phyloP scores from a whole-genome alignment of 2,113 vertebrate species.

The Abramis brama region DNA sequence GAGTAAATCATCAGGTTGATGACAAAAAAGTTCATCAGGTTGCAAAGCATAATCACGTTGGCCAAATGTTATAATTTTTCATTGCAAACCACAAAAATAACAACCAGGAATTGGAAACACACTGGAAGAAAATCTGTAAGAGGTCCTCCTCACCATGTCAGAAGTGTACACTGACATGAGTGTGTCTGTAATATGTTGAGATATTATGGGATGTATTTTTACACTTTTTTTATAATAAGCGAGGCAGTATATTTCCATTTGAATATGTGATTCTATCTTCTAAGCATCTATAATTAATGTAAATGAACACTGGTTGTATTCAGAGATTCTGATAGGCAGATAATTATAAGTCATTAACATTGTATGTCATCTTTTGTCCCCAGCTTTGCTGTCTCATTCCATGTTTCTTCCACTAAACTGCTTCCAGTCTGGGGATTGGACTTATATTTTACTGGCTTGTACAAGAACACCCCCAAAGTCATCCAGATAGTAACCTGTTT shows the following conservation, averaged over 20 bases:
- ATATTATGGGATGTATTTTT: neutral
- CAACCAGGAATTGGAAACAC: neutral
- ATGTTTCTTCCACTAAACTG: slow-evolving; percentile 47
- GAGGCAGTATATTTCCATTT: neutral
- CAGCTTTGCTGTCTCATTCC: neutral
- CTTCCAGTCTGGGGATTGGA: slow-evolving; percentile 89
- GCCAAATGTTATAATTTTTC: neutral
- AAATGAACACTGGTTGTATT: neutral
- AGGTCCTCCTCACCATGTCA: neutral
- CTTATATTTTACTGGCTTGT: slow-evolving; percentile 98
- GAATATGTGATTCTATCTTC: neutral
- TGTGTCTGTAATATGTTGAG: neutral
- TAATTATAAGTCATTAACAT: neutral
- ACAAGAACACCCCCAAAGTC: slow-evolving; percentile 96
- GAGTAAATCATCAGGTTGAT: neutral
- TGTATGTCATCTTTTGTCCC: slow-evolving; percentile 49
- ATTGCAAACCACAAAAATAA: neutral
- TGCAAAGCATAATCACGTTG: neutral
- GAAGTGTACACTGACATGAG: neutral
- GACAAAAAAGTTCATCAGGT: neutral
- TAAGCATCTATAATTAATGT: neutral
- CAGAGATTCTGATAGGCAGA: neutral
- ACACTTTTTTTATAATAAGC: neutral
- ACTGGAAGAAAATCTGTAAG: neutral
- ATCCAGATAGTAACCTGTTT: slow-evolving; percentile 95